Evolutionary conservation across 2,888 invertebrate species (phyloP), one percentile per base, ranked within the genome.

Genomic region (Stegophylla sp.): DNA sequence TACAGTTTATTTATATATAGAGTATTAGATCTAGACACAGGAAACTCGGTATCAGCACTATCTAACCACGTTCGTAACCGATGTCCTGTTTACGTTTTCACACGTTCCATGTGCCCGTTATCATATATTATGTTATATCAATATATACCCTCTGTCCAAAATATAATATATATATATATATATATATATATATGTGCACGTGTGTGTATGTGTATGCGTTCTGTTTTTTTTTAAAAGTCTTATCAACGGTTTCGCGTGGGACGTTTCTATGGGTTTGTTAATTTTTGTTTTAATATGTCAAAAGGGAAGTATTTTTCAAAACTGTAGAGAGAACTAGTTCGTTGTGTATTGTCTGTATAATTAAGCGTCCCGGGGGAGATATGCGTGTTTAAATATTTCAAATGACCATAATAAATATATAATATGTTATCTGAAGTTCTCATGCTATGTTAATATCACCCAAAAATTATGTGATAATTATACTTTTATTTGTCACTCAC

Each of bases 21-120:
- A 12, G 56, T 34, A 34, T 56, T n/a, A n/a, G n/a, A n/a, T n/a
- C 20, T 23, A 43, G 5, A 15, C 15, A 61, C 61, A 74, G 74
- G 74, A 74, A 74, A 74, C 48, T 23, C 63, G 17, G 74, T 74
- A 74, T 74, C 74, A 28, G 45, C 61, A 10, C 45, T 73, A 73
- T 61, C 61, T 48, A 51, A 63, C 74, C 63, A 17, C 63, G 15
- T 75, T 63, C 48, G 10, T 63, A 63, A 74, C 74, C 28, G 48
- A 74, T 74, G 74, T 74, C 74, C 74, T 74, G 74, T 74, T 74
- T 74, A 74, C 74, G 61, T 74, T 61, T 74, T 48, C 74, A 74
- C 48, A 63, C 72, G 72, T 72, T 59, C 53, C 12, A 28, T 15
- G 7, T 4, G 17, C 59, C 43, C 12, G 72, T 73, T 73, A 73